Base-by-base conservation (phyloP, 2,888 invertebrate genomes). In the Cylloceria caligata region DNA sequence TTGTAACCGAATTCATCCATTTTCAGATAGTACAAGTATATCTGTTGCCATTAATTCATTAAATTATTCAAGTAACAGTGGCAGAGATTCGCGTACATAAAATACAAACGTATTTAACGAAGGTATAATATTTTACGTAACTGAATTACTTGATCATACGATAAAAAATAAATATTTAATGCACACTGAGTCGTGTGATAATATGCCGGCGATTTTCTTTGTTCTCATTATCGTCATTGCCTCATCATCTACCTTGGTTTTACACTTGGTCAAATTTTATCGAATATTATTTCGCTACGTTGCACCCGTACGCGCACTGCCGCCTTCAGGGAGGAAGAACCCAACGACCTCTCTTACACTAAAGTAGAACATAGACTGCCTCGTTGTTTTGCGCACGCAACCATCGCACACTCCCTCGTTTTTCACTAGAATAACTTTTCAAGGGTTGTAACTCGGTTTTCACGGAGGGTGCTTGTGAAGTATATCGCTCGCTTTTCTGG, bases 391-490 rank as follows among this genome's bases (percentile, higher is more conserved):
- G 71, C 27, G 55, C 71, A 57, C 71, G 71, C 71, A 71, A 71
- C 71, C 71, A 30, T 71, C 71, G 27, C 30, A 19, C 42, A 19
- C 42, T 68, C 57, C 71, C 71, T 71, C 42, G 80, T 80, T 75
- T 79, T 69, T 64, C 80, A 27, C 69, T 75, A 68, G 73, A 69
- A 75, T 42, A 60, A 69, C 64, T 69, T 57, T 64, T 74, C 79
- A 62, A 79, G 72, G 73, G 72, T 64, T 64, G 27, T 71, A 57
- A 55, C 65, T 57, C 49, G 42, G 36, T 47, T 19, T 55, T 30
- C 16, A 67, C 65, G 21, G 49, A 21, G 67, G 60, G 68, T 69
- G 45, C 45, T 69, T n/a, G n/a, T n/a, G 4, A 16, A 34, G 1
- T 49, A 57, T n/a, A 39, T 62, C 21, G 13, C 7, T 49, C 21